These are phyloP conservation scores for Threskiornis aethiopicus DNA, from an alignment of 2,797 vertebrate species.

Conservation along the genomic window DNA sequence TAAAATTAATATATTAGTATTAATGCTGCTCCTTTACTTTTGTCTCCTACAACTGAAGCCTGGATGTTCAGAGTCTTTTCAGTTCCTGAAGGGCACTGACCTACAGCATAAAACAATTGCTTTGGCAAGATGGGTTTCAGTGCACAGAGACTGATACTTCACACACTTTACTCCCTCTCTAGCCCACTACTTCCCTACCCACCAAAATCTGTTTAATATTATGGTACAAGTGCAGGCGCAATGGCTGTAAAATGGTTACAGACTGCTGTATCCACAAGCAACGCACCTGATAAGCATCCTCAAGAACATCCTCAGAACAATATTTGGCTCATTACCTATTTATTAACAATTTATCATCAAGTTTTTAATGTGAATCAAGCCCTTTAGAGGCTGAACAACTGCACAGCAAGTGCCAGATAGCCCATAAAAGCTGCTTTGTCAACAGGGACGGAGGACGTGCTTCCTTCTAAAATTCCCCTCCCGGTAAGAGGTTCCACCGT, in stretches of 20 bases:
- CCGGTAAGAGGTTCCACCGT: not conserved
- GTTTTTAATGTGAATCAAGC: not conserved
- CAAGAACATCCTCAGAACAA: not conserved
- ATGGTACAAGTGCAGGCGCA: not conserved
- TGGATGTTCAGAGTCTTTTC: not conserved
- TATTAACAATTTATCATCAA: not conserved
- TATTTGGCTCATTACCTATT: not conserved
- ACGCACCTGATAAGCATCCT: not conserved
- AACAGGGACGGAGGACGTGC: not conserved
- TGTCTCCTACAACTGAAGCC: not conserved
- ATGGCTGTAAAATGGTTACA: not conserved
- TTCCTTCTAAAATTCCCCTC: not conserved
- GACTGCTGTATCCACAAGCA: not conserved
- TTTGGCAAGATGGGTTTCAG: not conserved
- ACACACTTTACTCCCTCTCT: not conserved
- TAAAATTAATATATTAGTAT: not conserved
- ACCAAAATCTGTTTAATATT: not conserved
- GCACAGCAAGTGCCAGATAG: not conserved
- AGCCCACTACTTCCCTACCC: not conserved
- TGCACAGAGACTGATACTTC: not conserved
- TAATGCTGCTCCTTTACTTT: not conserved
- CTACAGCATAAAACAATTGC: not conserved
- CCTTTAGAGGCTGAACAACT: not conserved
- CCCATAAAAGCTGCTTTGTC: not conserved
- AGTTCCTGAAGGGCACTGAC: not conserved